phyloP scores from a whole-genome alignment of 2,888 invertebrate species.

The Cryptus viduatorius region DNA sequence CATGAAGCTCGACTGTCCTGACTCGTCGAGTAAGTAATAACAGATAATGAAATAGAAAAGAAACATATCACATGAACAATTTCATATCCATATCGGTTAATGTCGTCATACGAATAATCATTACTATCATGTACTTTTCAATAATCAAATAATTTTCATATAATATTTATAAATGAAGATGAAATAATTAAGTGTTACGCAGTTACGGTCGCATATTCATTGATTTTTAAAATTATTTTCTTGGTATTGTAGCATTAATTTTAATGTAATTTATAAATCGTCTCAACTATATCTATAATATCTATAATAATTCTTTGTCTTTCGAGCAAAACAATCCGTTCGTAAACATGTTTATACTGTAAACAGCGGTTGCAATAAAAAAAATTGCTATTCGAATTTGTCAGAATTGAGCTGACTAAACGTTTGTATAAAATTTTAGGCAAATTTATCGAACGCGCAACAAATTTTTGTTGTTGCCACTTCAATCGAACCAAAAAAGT shows the following conservation, averaged over 20 bases:
- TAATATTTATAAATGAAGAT: no score
- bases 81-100: not conserved
- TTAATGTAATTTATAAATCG: not conserved
- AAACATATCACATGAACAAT: not conserved
- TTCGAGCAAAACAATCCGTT: no score
- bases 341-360: no score
- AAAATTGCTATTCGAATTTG: not conserved
- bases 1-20: slow-evolving; percentile 84
- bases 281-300: no score
- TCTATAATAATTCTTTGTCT: no score
- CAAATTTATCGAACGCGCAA: not conserved
- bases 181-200: not conserved
- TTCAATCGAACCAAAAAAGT: no score
- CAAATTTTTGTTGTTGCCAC: not conserved
- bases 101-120: not conserved
- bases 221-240: not conserved
- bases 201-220: not conserved
- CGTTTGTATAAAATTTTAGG: no score
- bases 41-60: not conserved
- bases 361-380: not conserved
- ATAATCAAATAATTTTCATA: no score
- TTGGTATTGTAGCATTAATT: not conserved
- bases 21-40: slow-evolving; percentile 82
- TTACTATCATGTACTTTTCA: not conserved
- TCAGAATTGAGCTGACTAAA: not conserved